phyloP scores from a whole-genome alignment of 2,888 invertebrate genomes.

The Spisula solida region DNA sequence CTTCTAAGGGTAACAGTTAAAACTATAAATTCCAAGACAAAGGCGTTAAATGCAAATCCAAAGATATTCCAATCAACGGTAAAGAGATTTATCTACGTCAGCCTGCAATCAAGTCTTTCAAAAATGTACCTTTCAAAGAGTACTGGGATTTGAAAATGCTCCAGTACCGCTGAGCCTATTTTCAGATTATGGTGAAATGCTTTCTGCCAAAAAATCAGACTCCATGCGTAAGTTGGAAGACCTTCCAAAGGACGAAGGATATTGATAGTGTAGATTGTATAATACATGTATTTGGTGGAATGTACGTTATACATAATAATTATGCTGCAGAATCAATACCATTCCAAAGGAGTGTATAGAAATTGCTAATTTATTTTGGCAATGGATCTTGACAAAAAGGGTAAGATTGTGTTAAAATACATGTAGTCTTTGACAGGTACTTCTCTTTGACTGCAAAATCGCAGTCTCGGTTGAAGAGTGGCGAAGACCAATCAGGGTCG shows the following conservation, averaged over 20 bases:
- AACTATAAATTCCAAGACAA: slow-evolving; percentile 17
- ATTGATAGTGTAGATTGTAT: slow-evolving; percentile 29
- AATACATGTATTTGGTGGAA: slow-evolving; percentile 11
- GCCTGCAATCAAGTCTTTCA: slow-evolving; percentile 35
- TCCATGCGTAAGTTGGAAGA: slow-evolving; percentile 33
- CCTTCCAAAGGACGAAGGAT: background rate
- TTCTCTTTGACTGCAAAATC: no score
- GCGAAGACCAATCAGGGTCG: no score
- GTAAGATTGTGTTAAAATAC: no score
- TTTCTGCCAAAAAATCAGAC: slow-evolving; percentile 34
- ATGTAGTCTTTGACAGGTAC: no score
- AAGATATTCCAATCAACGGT: slow-evolving; percentile 2
- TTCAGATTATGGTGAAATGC: slow-evolving; percentile 33
- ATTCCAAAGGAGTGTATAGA: background rate
- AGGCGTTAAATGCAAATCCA: background rate
- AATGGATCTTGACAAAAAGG: no score
- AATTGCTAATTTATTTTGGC: no score
- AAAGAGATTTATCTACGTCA: slow-evolving; percentile 36
- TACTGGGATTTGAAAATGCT: slow-evolving; percentile 31
- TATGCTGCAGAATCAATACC: background rate
- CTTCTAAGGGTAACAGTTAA: slow-evolving; percentile 18
- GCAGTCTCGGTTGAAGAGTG: no score
- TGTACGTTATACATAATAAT: background rate
- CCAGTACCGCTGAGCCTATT: slow-evolving; percentile 39
- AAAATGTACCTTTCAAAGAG: slow-evolving; percentile 3